Evolutionary conservation across 2,888 invertebrate species (phyloP), one percentile per base, ranked within the genome.

Genomic region (Torymus texanus): DNA sequence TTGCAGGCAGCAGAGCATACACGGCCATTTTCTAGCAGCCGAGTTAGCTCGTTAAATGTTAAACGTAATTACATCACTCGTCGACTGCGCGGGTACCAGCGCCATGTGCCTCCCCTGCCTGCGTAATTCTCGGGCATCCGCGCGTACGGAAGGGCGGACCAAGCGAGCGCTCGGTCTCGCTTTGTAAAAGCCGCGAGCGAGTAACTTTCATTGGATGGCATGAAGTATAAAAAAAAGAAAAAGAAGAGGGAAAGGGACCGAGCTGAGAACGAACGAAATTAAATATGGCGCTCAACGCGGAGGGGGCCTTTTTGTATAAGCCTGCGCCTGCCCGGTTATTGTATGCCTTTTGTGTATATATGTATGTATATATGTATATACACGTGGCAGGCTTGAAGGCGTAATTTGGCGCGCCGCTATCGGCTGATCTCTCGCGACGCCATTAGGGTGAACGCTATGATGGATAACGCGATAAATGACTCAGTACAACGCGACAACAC

Each of bases 31-130:
- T 90, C 88, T 88, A 89, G 82, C 84, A 83, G 85, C 21, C 21
- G 87, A 90, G 89, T 89, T 89, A 88, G 90, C 89, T 90, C 89
- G 89, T 90, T 90, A 90, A 78, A 86, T 85, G 87, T 87, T 88
- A 86, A 88, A 86, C 84, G 87, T 89, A 90, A 90, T 90, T 89
- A 87, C 88, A 86, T 89, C 86, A 89, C 89, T 88, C 88, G 85
- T 14, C 55, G 66, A 67, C 21, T 21, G 72, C 4, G 0, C 29
- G 29, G 29, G 5, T 73, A 56, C 62, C 62, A 56, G 3, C 62
- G 78, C 82, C 78, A 66, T 72, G 74, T 75, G 75, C 75, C 63
- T 24, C 3, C 58, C 16, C 51, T n/a, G n/a, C n/a, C 50, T 66
- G 24, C 61, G 12, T 21, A 21, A 21, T 21, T 21, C 21, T 21